phyloP scores from a whole-genome alignment of 2,113 vertebrate species.

The Lasiurus borealis region DNA sequence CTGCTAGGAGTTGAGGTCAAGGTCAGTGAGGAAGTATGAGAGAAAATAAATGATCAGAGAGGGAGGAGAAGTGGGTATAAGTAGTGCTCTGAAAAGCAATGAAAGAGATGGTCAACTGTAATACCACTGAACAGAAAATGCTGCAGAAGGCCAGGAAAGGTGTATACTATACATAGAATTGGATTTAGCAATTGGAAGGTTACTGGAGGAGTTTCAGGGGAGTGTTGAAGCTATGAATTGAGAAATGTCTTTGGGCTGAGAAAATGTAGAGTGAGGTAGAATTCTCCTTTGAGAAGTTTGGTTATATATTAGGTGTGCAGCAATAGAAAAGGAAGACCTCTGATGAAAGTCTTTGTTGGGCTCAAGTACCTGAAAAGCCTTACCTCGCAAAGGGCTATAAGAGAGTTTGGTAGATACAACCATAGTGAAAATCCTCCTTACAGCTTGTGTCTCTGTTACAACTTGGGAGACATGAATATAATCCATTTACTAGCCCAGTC shows the following conservation, averaged over 20 bases:
- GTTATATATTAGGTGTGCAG: not conserved
- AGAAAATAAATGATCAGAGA: not conserved
- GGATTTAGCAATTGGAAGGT: not conserved
- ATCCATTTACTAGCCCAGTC: not conserved
- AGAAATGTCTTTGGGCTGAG: not conserved
- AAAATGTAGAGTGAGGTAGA: not conserved
- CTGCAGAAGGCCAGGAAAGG: not conserved
- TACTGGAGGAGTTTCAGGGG: not conserved
- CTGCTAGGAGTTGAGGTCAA: not conserved
- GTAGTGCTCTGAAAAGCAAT: not conserved
- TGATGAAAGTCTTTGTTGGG: not conserved
- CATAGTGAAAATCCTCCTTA: not conserved
- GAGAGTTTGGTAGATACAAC: not conserved
- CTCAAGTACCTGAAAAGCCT: not conserved
- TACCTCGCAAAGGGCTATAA: not conserved
- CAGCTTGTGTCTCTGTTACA: not conserved
- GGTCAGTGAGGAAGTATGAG: not conserved
- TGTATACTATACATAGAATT: not conserved
- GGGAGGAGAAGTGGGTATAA: not conserved
- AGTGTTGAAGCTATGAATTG: not conserved
- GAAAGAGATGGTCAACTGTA: not conserved
- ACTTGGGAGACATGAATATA: not conserved
- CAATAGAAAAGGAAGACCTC: not conserved
- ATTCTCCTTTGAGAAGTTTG: conserved; percentile 33
- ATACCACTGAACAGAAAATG: no score